Percentiles rank a stretch among this genome's conserved stretches.
phyloP scores from a whole-genome alignment of 1,140 invertebrate species.

The Drosophila pseudoananassae region DNA sequence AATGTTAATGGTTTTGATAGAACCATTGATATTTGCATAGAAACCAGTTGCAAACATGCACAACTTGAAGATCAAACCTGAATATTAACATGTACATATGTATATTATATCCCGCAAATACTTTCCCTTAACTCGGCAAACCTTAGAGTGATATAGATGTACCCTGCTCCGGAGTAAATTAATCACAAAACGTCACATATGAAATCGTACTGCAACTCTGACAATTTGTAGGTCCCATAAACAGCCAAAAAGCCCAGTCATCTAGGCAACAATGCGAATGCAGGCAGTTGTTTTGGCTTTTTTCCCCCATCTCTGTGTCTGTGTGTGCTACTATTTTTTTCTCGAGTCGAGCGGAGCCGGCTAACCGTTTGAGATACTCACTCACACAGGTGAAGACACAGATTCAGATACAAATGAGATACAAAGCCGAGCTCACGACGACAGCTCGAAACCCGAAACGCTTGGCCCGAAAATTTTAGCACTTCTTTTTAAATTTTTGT shows the following conservation, averaged over 20 bases:
- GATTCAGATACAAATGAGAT: conserved; percentile 22
- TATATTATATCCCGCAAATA: neutral
- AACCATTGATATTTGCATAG: conserved; percentile 8
- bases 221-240: conserved; percentile 43
- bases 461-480: conserved; percentile 71
- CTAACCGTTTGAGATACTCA: conserved; percentile 48
- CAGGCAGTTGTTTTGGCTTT: conserved; percentile 29
- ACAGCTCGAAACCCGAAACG: conserved; percentile 61
- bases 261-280: conserved; percentile 56
- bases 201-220: conserved; percentile 35
- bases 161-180: neutral
- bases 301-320: conserved; percentile 9
- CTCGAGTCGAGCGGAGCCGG: conserved; percentile 26
- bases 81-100: neutral
- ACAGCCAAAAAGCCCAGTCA: conserved; percentile 44
- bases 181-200: conserved; percentile 32
- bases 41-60: conserved; percentile 16
- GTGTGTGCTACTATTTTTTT: conserved; percentile 17
- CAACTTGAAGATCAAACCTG: neutral
- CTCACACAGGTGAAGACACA: conserved; percentile 31
- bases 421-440: conserved; percentile 58
- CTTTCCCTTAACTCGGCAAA: neutral
- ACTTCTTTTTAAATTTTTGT: conserved; percentile 84
- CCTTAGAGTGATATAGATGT: neutral
- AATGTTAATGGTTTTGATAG: neutral